Evolutionary conservation across 2,797 vertebrate species (phyloP), one percentile per base, ranked within the genome.

Genomic region (Melopsittacus undulatus): DNA sequence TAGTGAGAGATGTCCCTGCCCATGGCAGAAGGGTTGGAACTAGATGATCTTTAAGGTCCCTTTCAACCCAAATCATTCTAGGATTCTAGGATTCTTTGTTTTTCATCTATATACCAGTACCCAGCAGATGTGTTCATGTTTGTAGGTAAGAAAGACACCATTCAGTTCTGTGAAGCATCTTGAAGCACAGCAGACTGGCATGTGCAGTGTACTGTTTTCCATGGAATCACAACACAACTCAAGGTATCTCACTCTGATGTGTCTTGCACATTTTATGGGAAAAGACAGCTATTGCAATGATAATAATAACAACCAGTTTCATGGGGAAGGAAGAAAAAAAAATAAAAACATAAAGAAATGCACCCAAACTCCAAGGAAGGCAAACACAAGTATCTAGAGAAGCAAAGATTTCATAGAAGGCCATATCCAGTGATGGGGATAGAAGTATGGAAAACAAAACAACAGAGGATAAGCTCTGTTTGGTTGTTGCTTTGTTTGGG

Each of bases 261-360:
- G 8, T 52, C 16, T 24, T 40, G 52, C 0, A 0, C 8, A 42
- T 77, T 86, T 56, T 6, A 3, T 30, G 69, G 14, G 11, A 6
- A 59, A 66, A 84, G 46, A 40, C 0, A 64, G 3, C 10, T 32
- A 15, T 20, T 32, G 36, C 23, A 59, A 57, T 48, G 8, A 27
- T 51, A 12, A 24, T 30, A 49, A 38, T 51, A 54, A 22, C 8
- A 56, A 59, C 3, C 13, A 15, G 18, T 64, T 78, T 64, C 32
- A 38, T 17, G 40, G 6, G 32, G 6, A 2, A 52, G 19, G 13
- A 63, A 32, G 21, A 3, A 51, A 51, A 76, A 69, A 69, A 38
- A 3, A 18, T 19, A 11, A 20, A 48, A 10, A 45, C 70, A n/a
- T 8, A 62, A 24, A 38, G 67, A 75, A 42, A 61, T 40, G 54